Evolutionary conservation across 2,797 vertebrate genomes (phyloP).

Genomic region (Pygocentrus nattereri): DNA sequence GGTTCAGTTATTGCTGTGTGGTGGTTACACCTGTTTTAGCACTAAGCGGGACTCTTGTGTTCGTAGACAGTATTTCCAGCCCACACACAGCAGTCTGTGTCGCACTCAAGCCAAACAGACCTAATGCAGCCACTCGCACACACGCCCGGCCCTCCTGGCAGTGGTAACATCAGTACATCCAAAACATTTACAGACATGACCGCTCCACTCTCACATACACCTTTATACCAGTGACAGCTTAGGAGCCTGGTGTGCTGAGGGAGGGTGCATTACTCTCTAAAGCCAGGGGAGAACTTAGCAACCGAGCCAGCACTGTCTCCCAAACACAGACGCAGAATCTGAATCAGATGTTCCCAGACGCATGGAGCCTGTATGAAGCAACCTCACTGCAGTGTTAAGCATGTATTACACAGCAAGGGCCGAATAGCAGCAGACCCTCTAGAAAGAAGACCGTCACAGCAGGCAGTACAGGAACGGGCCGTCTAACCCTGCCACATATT

Average conservation of each 20-base stretch:
- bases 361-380: neutral
- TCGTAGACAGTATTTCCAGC: neutral
- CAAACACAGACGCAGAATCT: neutral
- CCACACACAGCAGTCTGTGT: slow-evolving; percentile 27
- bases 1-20: slow-evolving; percentile 9
- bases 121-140: slow-evolving; percentile 12
- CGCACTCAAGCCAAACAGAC: slow-evolving; percentile 21
- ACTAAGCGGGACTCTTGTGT: slow-evolving; percentile 46
- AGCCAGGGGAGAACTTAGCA: neutral
- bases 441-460: neutral
- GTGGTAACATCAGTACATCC: slow-evolving; percentile 14
- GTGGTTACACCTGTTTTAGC: slow-evolving; percentile 25
- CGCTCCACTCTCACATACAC: neutral
- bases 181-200: neutral
- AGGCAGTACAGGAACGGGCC: neutral
- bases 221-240: neutral
- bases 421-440: neutral
- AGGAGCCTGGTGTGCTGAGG: neutral
- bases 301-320: neutral
- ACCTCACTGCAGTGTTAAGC: neutral
- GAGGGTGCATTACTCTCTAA: neutral
- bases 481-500: neutral
- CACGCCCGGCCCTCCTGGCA: neutral
- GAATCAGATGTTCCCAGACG: neutral
- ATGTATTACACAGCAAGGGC: neutral